Base-by-base conservation (phyloP, 53 echinoderm and acorn worm species). In the Antedon mediterranea region DNA sequence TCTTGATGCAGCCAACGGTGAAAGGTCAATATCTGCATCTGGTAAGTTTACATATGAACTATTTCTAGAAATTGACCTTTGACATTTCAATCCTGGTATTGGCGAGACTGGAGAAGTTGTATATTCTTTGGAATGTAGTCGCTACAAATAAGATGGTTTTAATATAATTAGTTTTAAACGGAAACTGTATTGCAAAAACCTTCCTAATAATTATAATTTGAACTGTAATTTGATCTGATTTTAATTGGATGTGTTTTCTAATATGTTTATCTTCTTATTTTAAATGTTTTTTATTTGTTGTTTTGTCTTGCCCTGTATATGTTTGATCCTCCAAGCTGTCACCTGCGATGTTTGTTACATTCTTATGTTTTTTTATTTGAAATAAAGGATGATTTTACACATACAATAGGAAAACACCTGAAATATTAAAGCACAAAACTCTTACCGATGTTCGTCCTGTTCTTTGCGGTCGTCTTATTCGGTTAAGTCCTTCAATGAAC, bases 401-500 rank as follows among this genome's bases (percentile, higher is more conserved):
- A n/a, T 28, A 33, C 27, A 78, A 0, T 30, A 34, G 75, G 31
- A 32, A 11, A 31, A 14, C 0, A 73, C 2, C 0, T 28, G 9
- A 32, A 15, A 44, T 72, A 5, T 37, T 43, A 37, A 8, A 32
- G 43, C 34, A 78, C 9, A 42, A 43, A 78, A 28, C 0, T 71
- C 30, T 33, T 79, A 26, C 30, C 30, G 71, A 7, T 31, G 79
- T 28, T 32, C 85, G 82, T 82, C 85, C 75, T 75, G 85, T 82
- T 75, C 71, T 74, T 15, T 72, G 43, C n/a, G 41, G 86, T 0
- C 79, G 71, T 71, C 86, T 82, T 34, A 81, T 89, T 13, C 92
- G 83, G 28, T 97, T 97, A 71, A 92, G 73, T 27, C 85, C 89
- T 81, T 92, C 97, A 34, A 89, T 79, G 83, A 92, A 97, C 42